Base-by-base conservation (phyloP, 2,797 vertebrate species). In the Lateolabrax maculatus region DNA sequence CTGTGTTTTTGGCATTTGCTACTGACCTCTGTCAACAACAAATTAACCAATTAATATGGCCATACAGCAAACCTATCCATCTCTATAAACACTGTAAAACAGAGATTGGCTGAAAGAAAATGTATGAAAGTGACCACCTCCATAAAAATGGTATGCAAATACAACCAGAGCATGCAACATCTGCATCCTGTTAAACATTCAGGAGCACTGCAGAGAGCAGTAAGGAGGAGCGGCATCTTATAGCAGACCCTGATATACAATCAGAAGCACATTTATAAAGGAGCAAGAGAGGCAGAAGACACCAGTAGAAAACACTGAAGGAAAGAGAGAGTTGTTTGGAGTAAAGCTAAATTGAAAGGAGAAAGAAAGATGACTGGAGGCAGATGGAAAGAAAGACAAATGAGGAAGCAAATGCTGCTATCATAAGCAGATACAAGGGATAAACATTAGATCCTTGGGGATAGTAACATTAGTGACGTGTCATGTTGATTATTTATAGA, bases 81-180 rank as follows among this genome's bases (percentile, higher is more conserved):
- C 43, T 27, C 57, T n/a, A 53, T 58, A 11, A 81, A 65, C 25
- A 55, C 21, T 25, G 13, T 5, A 16, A 53, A 48, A 21, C 19
- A 34, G 46, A 44, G 9, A 56, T 23, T 65, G 1, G 0, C 37
- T 19, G 37, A 34, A 34, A 36, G 43, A 51, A 27, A 10, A 66
- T 25, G 8, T 2, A 41, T 18, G 7, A 60, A 62, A 70, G 36
- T 49, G 57, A 66, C 68, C 64, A 36, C 18, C 19, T 84, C 51
- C 71, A 66, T 68, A 71, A 34, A 79, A 84, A 85, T 39, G 29
- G 27, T 57, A 87, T 84, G 83, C 79, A 79, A 87, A 84, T 84
- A 27, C 3, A 62, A n/a, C 12, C 63, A 36, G 16, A 79, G 51
- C 37, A 23, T 62, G 68, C 53, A 55, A 67, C 64, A 36, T 71